Percentiles rank a stretch among this genome's conserved stretches.
Evolutionary conservation across 2,113 vertebrate species (phyloP).

Genomic region (Felis chaus): DNA sequence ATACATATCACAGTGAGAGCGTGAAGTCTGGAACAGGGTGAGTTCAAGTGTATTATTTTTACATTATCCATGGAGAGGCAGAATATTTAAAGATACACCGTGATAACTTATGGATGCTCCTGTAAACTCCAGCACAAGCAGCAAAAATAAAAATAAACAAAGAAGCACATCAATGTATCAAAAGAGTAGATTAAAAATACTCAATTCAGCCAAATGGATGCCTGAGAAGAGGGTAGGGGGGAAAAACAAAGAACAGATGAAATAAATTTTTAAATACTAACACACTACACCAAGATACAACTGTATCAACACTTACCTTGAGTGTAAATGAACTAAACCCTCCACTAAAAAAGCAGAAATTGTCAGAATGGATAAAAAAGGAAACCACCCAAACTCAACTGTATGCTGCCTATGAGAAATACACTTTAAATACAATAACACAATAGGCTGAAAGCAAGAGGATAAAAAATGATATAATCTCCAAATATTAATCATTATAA

Average conservation of each 20-base stretch:
- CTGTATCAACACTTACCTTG: background rate
- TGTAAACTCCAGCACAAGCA: background rate
- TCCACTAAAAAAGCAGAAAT: background rate
- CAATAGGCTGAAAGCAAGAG: background rate
- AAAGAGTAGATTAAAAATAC: background rate
- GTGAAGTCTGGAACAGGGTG: background rate
- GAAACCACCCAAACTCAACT: background rate
- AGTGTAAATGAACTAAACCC: background rate
- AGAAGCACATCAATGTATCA: background rate
- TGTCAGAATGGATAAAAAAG: background rate
- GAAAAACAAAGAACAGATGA: background rate
- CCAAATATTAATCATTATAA: background rate
- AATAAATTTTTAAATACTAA: background rate
- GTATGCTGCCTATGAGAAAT: background rate
- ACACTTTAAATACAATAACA: background rate
- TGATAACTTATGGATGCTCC: background rate
- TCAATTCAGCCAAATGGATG: background rate
- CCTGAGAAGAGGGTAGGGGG: background rate
- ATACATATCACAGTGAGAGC: background rate
- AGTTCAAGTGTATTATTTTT: background rate
- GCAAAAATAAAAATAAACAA: background rate
- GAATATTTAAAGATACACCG: background rate
- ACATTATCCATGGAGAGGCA: background rate
- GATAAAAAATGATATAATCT: background rate
- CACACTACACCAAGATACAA: background rate